Evolutionary conservation across 2,888 invertebrate genomes (phyloP), one percentile per base, ranked within the genome.

Genomic region (Heliconius sara): DNA sequence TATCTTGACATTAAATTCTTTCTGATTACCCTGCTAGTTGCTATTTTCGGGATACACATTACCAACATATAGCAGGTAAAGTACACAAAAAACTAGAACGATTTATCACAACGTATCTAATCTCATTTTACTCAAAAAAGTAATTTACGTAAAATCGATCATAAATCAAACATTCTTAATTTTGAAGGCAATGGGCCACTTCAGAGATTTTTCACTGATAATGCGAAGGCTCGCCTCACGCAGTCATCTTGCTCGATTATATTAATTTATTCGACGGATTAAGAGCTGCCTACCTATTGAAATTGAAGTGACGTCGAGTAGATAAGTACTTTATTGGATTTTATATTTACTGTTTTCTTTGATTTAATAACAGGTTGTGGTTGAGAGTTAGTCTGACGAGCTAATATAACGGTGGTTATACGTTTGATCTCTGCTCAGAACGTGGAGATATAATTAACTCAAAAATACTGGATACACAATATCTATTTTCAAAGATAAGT

Each of bases 181-280:
- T 72, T 73, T 73, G 60, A 39, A 73, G n/a, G 57, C 9, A 34
- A 73, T 60, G 73, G 60, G 60, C 57, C 60, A 73, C 73, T 73
- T 57, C 73, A 65, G 39, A 65, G 22, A 65, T 65, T 75, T 73
- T 75, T 75, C 72, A 73, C 57, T 73, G 66, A 67, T 16, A 78
- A 68, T 68, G 67, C 60, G 75, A 75, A 65, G 65, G 19, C 63
- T 43, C 63, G 75, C 19, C 63, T 60, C 63, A 63, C 22, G 65
- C 65, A 63, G 75, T 75, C 60, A 39, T 60, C 73, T 73, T 63
- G 66, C 68, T 68, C 68, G 80, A 79, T 81, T 79, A 79, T 79
- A 81, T 82, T 83, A 83, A 83, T 83, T 83, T 81, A 84, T 83
- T 82, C 82, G 67, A 27, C 67, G 74, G 82, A 84, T 83, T 82